Evolutionary conservation across 2,113 vertebrate genomes (phyloP), one percentile per base, ranked within the genome.

Genomic region (Neodontobutis hainanensis): DNA sequence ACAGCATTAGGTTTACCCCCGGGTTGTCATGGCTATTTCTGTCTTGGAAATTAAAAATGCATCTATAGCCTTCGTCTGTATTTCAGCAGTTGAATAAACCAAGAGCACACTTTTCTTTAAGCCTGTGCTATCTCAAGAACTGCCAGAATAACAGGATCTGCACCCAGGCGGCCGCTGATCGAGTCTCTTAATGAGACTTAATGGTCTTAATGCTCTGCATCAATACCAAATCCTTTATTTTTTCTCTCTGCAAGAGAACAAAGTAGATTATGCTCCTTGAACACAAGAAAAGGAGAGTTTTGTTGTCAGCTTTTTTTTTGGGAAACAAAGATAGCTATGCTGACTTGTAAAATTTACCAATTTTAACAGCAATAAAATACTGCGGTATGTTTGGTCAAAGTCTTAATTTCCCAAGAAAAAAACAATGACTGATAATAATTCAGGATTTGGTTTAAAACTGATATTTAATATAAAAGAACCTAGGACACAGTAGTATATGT

Each of bases 131-230:
- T 75, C 72, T 75, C 65, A 62, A 61, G 2, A 32, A 72, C 50
- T 68, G 61, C 56, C 50, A 14, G 55, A 12, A 78, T 67, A 71
- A 52, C 68, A 58, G 63, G 49, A 53, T 75, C 78, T 69, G 66
- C 72, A 60, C 78, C 76, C 5, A 15, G 15, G 47, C 67, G 6
- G 63, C 7, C 50, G 45, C 52, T 19, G 57, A 82, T 72, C 42
- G 44, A 72, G 70, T 34, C 56, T 61, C 32, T 65, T 88, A 84
- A 86, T 87, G 79, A 86, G 79, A 75, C 77, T 76, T 86, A 87
- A 87, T 87, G 65, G 65, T 73, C 61, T 63, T 86, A 81, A 85
- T 78, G 80, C 62, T 73, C 78, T 57, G 67, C 49, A 4, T 83
- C 77, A 63, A 82, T 80, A 80, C 8, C 61, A 73, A 79, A 85